Conservation (phyloP, 2,797 vertebrate species). For the Crypturellus tataupa region DNA sequence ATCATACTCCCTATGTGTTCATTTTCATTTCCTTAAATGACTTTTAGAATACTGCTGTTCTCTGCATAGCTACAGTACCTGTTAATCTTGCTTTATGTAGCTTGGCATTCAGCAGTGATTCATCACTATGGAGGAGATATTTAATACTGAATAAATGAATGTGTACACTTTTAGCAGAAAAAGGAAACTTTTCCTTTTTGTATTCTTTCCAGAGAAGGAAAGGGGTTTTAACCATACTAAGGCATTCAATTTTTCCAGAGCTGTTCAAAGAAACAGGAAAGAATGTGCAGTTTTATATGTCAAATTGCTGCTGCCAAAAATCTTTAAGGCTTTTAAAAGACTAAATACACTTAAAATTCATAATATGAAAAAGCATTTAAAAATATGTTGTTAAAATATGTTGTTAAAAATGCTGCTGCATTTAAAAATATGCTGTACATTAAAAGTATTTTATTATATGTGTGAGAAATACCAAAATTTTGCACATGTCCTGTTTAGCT, state of each 20-base stretch:
- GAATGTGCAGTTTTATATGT: neutral
- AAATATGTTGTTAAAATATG: neutral
- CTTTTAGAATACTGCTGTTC: neutral
- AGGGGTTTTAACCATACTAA: neutral
- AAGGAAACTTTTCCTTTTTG: neutral
- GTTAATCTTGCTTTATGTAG: neutral
- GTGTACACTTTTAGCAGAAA: neutral
- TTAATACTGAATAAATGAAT: slow-evolving; percentile 11
- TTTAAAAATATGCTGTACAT: neutral
- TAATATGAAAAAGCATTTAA: neutral
- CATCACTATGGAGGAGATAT: slow-evolving; percentile 2
- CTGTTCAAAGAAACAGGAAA: neutral
- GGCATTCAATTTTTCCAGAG: neutral
- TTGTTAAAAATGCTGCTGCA: no score
- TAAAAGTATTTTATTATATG: neutral
- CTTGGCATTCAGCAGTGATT: slow-evolving; percentile 32
- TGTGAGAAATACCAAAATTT: neutral
- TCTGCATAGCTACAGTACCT: neutral
- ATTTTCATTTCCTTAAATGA: neutral
- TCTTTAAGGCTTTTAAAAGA: neutral
- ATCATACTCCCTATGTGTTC: neutral
- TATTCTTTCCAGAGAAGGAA: neutral
- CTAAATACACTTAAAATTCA: neutral
- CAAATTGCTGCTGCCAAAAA: neutral
- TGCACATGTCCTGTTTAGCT: neutral